Evolutionary conservation across 2,113 vertebrate genomes (phyloP).

Genomic region (Herpetotheres cachinnans): DNA sequence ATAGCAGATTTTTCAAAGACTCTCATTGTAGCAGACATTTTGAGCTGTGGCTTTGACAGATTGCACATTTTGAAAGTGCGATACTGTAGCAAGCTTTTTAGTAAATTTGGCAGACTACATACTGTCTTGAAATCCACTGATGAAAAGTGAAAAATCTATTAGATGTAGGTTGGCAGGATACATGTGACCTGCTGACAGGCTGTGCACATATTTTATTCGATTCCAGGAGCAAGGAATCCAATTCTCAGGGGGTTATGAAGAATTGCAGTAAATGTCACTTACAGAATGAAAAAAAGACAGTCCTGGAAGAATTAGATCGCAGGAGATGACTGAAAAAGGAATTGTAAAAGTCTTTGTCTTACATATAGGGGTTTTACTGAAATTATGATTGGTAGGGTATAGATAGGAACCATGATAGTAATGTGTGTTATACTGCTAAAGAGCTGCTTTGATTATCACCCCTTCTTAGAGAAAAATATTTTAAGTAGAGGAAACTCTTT

Average conservation of each 20-base stretch:
- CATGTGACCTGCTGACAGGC: conserved; percentile 69
- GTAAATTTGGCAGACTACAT: conserved; percentile 66
- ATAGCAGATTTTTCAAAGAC: conserved; percentile 22
- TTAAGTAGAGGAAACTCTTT: neutral
- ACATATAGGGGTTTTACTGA: neutral
- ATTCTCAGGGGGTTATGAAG: conserved; percentile 47
- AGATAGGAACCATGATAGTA: neutral
- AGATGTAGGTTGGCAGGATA: conserved; percentile 68
- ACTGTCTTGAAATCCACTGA: conserved; percentile 66
- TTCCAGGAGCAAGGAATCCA: conserved; percentile 48
- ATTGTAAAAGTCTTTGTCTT: conserved; percentile 25
- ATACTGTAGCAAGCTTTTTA: conserved; percentile 60
- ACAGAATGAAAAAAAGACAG: conserved; percentile 23
- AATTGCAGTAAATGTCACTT: conserved; percentile 60
- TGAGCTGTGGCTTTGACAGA: conserved; percentile 56
- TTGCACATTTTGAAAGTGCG: conserved; percentile 58
- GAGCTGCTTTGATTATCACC: neutral
- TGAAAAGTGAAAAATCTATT: conserved; percentile 73
- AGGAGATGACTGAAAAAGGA: neutral
- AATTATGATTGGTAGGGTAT: neutral
- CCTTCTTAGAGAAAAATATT: neutral
- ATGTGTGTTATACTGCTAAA: neutral
- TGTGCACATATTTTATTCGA: conserved; percentile 51
- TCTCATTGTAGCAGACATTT: conserved; percentile 18
- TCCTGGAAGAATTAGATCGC: conserved; percentile 14